A percentile compares a stretch with the other conserved stretches of the same genome.
Conservation (phyloP, 2,888 invertebrate species). For the Choristoneura rosaceana region DNA sequence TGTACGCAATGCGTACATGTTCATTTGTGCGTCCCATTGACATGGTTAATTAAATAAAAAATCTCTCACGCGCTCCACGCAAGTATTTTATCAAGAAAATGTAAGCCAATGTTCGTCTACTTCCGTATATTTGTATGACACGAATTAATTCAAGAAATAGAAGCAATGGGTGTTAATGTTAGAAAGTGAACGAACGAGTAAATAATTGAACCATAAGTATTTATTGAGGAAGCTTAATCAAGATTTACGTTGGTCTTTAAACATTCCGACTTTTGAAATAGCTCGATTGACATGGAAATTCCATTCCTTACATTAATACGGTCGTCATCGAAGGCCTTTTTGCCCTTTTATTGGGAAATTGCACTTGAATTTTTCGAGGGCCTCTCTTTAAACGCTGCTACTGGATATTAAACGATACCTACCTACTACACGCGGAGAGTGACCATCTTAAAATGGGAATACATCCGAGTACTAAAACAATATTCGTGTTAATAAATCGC, state of each 20-base stretch:
- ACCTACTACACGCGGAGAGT: not conserved
- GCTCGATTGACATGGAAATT: conserved; percentile 1
- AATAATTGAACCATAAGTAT: conserved; percentile 39
- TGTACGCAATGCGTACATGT: conserved; percentile 22
- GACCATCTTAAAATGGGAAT: too few species aligned
- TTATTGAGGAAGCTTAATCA: conserved; percentile 37
- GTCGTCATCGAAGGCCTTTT: not conserved
- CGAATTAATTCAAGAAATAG: conserved; percentile 38
- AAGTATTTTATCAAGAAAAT: conserved; percentile 37
- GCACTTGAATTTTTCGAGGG: not conserved
- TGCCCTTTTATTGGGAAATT: not conserved
- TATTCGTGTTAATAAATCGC: too few species aligned
- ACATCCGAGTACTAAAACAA: too few species aligned
- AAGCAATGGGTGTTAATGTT: conserved; percentile 34
- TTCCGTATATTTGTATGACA: conserved; percentile 41
- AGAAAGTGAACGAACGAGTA: conserved; percentile 41
- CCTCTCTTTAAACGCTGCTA: not conserved
- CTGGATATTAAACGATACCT: not conserved
- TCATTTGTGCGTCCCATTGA: conserved; percentile 57
- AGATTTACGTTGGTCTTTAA: conserved; percentile 23
- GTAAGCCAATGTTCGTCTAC: conserved; percentile 39
- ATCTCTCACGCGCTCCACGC: conserved; percentile 38
- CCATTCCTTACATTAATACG: not conserved
- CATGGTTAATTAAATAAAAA: conserved; percentile 62
- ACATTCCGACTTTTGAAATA: conserved; percentile 9